Base-by-base conservation (phyloP, 2,888 invertebrate species). In the Lithophane leautieri region DNA sequence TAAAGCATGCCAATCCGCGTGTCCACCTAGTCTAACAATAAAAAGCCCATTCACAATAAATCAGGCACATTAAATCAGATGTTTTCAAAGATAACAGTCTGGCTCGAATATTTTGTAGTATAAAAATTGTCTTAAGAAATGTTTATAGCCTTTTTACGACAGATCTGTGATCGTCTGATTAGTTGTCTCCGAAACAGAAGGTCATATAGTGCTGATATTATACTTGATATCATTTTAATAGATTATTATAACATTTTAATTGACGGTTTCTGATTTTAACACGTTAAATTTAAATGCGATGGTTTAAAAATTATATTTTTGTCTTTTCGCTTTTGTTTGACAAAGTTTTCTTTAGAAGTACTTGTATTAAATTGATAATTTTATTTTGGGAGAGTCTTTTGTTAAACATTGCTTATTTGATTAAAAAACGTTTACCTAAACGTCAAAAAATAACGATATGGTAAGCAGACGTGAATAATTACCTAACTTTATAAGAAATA, bases 111-210 rank as follows among this genome's bases (percentile, higher is more conserved):
- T 86, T 78, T 82, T 70, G 79, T 76, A 81, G 44, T 81, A 81
- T 89, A 86, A 89, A 91, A 88, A 89, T 86, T 89, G 88, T 90
- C 85, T 90, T 84, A 85, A 87, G 85, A 88, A 78, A 76, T 81
- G 89, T 91, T 92, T 90, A 92, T 90, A 60, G 86, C 76, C 7
- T 83, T 92, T 92, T 92, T 92, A 92, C 89, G 82, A 81, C 69
- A 80, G 73, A 83, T 65, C 50, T 71, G 7, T 78, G 83, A 85
- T 87, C 73, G 4, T 3, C 61, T 78, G 88, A 81, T 87, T 87
- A 82, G 67, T 76, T 44, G 83, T 70, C 79, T 70, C 56, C 66
- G 2, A 14, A 25, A 54, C 54, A 65, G 14, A 81, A 87, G 86
- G 79, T 80, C 75, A 78, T 42, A 58, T 28, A 56, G 40, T 65